Conservation (phyloP, 2,797 vertebrate genomes). For the Danio aesculapii region DNA sequence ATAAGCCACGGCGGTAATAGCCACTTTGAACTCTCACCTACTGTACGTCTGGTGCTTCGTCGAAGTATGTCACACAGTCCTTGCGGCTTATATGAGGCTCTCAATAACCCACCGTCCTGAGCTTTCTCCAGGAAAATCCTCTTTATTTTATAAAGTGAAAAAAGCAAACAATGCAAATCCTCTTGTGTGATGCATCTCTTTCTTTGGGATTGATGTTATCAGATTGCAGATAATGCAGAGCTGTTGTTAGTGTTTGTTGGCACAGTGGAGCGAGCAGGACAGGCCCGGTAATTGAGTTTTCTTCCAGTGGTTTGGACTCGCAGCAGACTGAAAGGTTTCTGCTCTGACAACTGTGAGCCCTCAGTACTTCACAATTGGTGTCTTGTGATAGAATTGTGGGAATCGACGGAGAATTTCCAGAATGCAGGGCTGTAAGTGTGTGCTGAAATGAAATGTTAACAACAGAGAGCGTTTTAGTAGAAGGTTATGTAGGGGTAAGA, state of each 20-base stretch:
- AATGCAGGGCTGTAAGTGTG: slow-evolving; percentile 53
- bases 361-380: slow-evolving; percentile 50
- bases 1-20: too few species aligned
- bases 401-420: slow-evolving; percentile 58
- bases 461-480: background rate
- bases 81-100: slow-evolving; percentile 43
- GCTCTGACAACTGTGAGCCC: slow-evolving; percentile 41
- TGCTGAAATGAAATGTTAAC: slow-evolving; percentile 14
- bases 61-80: slow-evolving; percentile 59
- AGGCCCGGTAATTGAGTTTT: slow-evolving; percentile 35
- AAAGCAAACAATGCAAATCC: slow-evolving; percentile 50
- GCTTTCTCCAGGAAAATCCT: slow-evolving; percentile 55
- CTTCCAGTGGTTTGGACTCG: slow-evolving; percentile 7
- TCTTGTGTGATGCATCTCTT: slow-evolving; percentile 16
- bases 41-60: slow-evolving; percentile 32
- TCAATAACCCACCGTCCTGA: slow-evolving; percentile 57
- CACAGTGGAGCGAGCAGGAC: slow-evolving; percentile 8
- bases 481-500: slow-evolving; percentile 21
- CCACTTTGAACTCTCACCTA: too few species aligned
- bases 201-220: slow-evolving; percentile 44
- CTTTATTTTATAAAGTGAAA: slow-evolving; percentile 44
- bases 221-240: slow-evolving; percentile 40
- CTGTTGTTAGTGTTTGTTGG: slow-evolving; percentile 26
- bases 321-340: slow-evolving; percentile 18
- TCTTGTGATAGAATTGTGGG: slow-evolving; percentile 64